Evolutionary conservation across 1,140 invertebrate genomes (phyloP).

Genomic region (Aphelinus atriplicis): DNA sequence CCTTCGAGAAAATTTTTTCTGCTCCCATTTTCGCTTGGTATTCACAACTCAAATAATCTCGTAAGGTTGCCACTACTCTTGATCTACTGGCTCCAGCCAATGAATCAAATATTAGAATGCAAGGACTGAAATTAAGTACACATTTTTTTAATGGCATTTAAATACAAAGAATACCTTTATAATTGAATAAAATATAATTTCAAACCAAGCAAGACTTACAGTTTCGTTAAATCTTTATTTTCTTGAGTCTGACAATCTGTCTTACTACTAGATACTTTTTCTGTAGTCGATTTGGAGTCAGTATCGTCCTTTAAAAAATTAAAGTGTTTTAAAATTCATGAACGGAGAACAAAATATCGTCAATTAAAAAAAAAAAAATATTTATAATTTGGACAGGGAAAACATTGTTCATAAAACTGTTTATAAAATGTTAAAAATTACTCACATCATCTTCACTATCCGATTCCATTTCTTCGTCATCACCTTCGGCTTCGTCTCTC

Average conservation of each 20-base stretch:
- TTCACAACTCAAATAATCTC: constrained; percentile 91
- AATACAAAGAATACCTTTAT: background rate
- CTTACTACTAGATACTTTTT: constrained; percentile 30
- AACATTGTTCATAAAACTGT: background rate
- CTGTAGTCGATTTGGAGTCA: constrained; percentile 40
- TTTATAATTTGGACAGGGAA: background rate
- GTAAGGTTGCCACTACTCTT: constrained; percentile 84
- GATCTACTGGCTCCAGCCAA: constrained; percentile 82
- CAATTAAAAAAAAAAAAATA: constrained; percentile 8
- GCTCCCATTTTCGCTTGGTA: constrained; percentile 80
- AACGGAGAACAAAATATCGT: background rate
- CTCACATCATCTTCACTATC: constrained; percentile 61
- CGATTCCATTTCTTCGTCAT: constrained; percentile 74
- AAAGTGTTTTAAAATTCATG: constrained; percentile 30
- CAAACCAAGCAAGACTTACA: constrained; percentile 45
- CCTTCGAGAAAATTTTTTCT: constrained; percentile 77
- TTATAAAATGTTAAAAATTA: constrained; percentile 24
- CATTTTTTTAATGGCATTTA: constrained; percentile 22
- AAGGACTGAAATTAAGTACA: constrained; percentile 68
- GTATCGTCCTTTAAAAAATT: constrained; percentile 50
- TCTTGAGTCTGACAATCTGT: constrained; percentile 10
- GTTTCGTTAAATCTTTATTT: constrained; percentile 47
- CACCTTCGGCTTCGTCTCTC: constrained; percentile 84
- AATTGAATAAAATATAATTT: constrained; percentile 7
- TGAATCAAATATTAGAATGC: constrained; percentile 96